Evolutionary conservation across 2,113 vertebrate species (phyloP).

Genomic region (Saccopteryx bilineata): DNA sequence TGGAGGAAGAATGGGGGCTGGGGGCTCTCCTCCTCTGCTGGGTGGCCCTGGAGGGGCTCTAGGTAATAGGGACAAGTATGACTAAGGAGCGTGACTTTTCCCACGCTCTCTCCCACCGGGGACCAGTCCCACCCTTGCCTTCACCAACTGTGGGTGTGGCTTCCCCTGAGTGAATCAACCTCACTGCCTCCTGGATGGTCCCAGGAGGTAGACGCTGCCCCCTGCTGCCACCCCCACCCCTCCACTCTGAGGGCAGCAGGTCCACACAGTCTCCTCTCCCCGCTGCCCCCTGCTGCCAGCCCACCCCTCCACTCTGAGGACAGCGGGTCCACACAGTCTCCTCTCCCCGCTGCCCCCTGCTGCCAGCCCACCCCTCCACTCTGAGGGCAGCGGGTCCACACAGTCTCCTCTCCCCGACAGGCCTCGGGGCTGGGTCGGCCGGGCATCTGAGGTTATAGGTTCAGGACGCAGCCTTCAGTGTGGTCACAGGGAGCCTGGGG

Average conservation of each 20-base stretch:
- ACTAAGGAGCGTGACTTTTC: not conserved
- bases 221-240: constrained; percentile 35
- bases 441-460: not conserved
- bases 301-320: too few species aligned
- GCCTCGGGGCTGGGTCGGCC: too few species aligned
- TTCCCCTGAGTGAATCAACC: not conserved
- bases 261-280: not conserved
- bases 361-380: not conserved
- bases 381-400: not conserved
- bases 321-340: too few species aligned
- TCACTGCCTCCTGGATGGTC: not conserved
- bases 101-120: not conserved
- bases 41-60: not conserved
- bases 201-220: constrained; percentile 14
- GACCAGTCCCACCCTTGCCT: not conserved
- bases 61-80: not conserved
- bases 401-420: not conserved
- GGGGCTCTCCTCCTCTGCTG: not conserved
- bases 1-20: not conserved
- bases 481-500: not conserved
- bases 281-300: too few species aligned
- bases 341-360: too few species aligned
- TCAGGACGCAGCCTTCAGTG: not conserved
- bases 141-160: not conserved
- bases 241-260: not conserved